A percentile compares a stretch with the other conserved stretches of the same genome.
Conservation (phyloP, 1,140 invertebrate species). For the Diuraphis noxia region DNA sequence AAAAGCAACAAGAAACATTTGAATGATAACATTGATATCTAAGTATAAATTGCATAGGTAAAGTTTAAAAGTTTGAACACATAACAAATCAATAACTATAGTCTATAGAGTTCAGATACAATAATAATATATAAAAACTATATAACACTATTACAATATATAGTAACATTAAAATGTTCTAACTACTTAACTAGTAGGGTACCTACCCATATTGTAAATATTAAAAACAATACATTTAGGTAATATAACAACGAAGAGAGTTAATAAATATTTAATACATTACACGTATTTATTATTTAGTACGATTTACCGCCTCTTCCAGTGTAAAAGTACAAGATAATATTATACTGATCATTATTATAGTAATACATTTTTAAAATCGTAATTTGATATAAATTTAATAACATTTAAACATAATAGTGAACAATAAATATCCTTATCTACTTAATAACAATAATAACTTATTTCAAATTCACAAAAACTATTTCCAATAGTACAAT, state of each 20-base stretch:
- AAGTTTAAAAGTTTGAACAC: not conserved
- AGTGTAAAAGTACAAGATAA: not conserved
- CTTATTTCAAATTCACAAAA: not conserved
- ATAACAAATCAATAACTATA: not conserved
- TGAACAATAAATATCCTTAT: constrained; percentile 1
- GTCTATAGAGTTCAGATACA: not conserved
- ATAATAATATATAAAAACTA: not conserved
- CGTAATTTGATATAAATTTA: not conserved
- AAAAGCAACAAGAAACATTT: not conserved
- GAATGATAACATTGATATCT: not conserved
- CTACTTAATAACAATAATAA: not conserved
- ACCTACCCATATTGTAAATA: not conserved
- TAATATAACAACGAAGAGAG: not conserved
- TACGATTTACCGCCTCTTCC: not conserved
- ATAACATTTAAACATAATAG: constrained; percentile 22
- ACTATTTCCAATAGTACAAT: not conserved
- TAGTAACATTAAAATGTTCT: not conserved
- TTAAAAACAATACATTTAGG: not conserved
- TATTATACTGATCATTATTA: not conserved
- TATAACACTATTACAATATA: not conserved
- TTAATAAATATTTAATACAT: not conserved
- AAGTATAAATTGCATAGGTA: not conserved
- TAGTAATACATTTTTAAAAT: not conserved
- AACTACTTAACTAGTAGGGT: not conserved
- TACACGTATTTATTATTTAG: not conserved